These are phyloP conservation scores for Apotomis betuletana DNA, from an alignment of 2,888 invertebrate genomes.

Conservation along the genomic window DNA sequence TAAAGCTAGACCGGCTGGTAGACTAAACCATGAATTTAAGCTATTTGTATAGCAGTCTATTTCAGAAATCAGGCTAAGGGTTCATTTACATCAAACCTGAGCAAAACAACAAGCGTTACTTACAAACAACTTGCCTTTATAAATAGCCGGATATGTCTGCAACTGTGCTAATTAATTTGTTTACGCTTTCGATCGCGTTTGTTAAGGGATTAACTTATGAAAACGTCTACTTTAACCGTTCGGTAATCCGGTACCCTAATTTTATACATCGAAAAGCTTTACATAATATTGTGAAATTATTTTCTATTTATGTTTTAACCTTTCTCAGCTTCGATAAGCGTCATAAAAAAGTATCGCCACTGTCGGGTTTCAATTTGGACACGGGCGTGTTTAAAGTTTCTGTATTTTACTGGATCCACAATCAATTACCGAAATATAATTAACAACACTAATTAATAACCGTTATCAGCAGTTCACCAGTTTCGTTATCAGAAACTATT, in stretches of 20 bases:
- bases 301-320: too few species aligned
- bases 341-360: too few species aligned
- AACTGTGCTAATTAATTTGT: slow-evolving; percentile 51
- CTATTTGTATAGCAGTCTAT: not conserved
- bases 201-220: slow-evolving; percentile 31
- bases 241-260: not conserved
- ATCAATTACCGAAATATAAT: slow-evolving; percentile 12
- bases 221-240: slow-evolving; percentile 13
- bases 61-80: slow-evolving; percentile 3
- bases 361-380: too few species aligned
- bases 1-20: too few species aligned
- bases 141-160: slow-evolving; percentile 48
- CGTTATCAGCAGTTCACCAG: slow-evolving; percentile 18
- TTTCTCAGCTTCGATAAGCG: too few species aligned
- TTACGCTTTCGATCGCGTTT: slow-evolving; percentile 53
- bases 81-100: slow-evolving; percentile 9
- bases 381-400: too few species aligned
- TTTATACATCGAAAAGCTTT: too few species aligned
- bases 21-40: not conserved
- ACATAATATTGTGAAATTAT: too few species aligned
- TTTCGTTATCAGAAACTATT: slow-evolving; percentile 24
- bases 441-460: slow-evolving; percentile 17
- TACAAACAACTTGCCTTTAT: slow-evolving; percentile 41
- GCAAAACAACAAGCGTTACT: slow-evolving; percentile 29
- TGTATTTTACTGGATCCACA: too few species aligned